Percentiles rank a stretch among this genome's conserved stretches.
phyloP scores from a whole-genome alignment of 1,140 invertebrate species.

The Drosophila subpulchrella region DNA sequence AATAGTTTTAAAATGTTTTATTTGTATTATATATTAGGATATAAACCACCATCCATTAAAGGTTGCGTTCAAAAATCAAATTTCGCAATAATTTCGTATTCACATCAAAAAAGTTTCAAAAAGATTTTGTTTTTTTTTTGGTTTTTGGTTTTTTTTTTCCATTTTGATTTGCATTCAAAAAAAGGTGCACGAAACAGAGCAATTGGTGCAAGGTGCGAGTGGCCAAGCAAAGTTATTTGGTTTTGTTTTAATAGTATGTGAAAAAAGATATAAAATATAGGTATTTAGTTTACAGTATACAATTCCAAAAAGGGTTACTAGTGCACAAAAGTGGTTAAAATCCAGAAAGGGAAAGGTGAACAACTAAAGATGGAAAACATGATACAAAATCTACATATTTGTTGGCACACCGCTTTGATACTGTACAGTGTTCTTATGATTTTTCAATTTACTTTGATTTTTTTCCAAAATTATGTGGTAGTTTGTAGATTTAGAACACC shows the following conservation, averaged over 20 bases:
- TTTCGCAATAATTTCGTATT: slow-evolving; percentile 81
- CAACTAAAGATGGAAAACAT: slow-evolving; percentile 39
- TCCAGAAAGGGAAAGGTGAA: slow-evolving; percentile 21
- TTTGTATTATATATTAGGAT: slow-evolving; percentile 56
- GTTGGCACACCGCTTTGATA: slow-evolving; percentile 81
- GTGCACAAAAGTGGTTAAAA: slow-evolving; percentile 54
- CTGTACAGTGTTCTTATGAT: slow-evolving; percentile 41
- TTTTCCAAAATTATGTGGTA: slow-evolving; percentile 48
- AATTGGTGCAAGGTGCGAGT: slow-evolving; percentile 82
- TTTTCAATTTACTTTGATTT: slow-evolving; percentile 7
- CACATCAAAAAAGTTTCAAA: slow-evolving; percentile 81
- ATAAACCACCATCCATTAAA: slow-evolving; percentile 82
- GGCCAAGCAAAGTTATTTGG: slow-evolving; percentile 80
- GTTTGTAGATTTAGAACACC: slow-evolving; percentile 42
- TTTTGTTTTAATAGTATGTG: slow-evolving; percentile 65
- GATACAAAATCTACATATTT: slow-evolving; percentile 80
- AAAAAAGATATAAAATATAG: slow-evolving; percentile 82
- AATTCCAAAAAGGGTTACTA: slow-evolving; percentile 59
- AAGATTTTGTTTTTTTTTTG: slow-evolving; percentile 62
- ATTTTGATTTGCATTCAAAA: slow-evolving; percentile 82
- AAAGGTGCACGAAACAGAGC: slow-evolving; percentile 82
- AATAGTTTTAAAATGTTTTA: slow-evolving; percentile 76
- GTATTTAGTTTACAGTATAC: slow-evolving; percentile 79
- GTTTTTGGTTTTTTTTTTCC: slow-evolving; percentile 61
- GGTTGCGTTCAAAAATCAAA: slow-evolving; percentile 83